Base-by-base conservation (phyloP, 2,888 invertebrate species). In the Calliscelio sp. region DNA sequence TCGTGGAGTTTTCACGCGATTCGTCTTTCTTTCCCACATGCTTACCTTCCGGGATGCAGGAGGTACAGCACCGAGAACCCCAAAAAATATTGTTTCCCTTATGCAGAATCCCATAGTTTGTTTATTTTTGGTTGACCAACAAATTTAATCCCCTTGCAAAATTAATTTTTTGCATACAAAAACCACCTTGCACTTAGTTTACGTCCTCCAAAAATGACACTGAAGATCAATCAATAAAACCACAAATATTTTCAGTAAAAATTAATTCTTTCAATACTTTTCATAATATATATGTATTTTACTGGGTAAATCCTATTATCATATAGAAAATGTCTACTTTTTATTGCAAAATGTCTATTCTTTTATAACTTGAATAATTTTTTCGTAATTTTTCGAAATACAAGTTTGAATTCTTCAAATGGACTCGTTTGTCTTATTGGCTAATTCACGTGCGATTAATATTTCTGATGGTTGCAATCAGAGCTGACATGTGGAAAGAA, bases 31-130 rank as follows among this genome's bases (percentile, higher is more conserved):
- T 88, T 89, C 87, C 89, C 87, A 92, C 92, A 92, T 91, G 92
- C 92, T 92, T 91, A 90, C 90, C 92, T 92, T 91, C 91, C 90
- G 92, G 90, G 88, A 91, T 88, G 86, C 90, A 92, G 92, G 92
- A 92, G 92, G 92, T 92, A 92, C 87, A 92, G 92, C 92, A 90
- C 80, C 65, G 75, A 87, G 59, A 85, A 81, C 61, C 77, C 77
- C 79, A 20, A 51, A 44, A 73, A 57, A 53, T 59, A 51, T 28
- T 38, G 24, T 46, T 68, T 55, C 73, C 59, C 20, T 59, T 38
- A 65, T 57, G 28, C 81, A 51, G 51, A 46, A 41, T 57, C 28
- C 81, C 32, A 25, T 16, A 18, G 20, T 63, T 57, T 49, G 38
- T 24, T 25, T 63, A 61, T 7, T 51, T 68, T 44, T 20, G 2